A percentile compares a stretch with the other conserved stretches of the same genome.
Conservation (phyloP, 2,888 invertebrate genomes). For the Kuschelorhynchus macadamiae region DNA sequence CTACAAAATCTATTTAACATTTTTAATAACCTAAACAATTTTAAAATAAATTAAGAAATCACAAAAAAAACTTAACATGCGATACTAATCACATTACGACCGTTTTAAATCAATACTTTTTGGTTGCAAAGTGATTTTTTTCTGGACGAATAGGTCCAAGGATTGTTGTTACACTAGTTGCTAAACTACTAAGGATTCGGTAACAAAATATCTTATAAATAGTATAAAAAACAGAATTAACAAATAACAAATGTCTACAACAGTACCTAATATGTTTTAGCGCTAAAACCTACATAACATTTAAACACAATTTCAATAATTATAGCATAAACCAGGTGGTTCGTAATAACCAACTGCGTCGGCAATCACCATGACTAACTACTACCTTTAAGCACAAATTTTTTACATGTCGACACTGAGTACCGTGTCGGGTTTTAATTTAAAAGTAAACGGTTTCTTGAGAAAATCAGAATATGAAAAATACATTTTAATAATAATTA, state of each 20-base stretch:
- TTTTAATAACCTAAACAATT: conserved; percentile 8
- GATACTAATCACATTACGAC: conserved; percentile 21
- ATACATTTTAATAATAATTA: too few species aligned
- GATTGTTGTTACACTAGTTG: neutral
- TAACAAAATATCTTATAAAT: conserved; percentile 12
- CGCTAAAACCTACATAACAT: conserved; percentile 33
- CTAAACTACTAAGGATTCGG: conserved; percentile 6
- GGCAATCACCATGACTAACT: conserved; percentile 27
- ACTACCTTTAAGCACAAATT: conserved; percentile 11
- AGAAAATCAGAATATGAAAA: too few species aligned
- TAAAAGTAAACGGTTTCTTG: neutral
- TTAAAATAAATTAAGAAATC: conserved; percentile 36
- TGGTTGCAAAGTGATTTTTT: conserved; percentile 21
- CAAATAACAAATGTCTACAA: conserved; percentile 23
- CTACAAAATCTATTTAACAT: neutral
- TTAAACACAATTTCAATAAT: conserved; percentile 32
- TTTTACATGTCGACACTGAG: conserved; percentile 12
- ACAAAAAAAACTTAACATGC: conserved; percentile 20
- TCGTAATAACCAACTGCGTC: conserved; percentile 3
- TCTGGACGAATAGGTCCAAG: neutral
- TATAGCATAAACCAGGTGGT: conserved; percentile 14
- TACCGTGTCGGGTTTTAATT: conserved; percentile 2
- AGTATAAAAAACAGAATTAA: conserved; percentile 16
- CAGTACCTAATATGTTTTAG: conserved; percentile 1
- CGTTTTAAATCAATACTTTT: conserved; percentile 24